Percentiles rank a stretch among this genome's conserved stretches.
These are phyloP conservation scores for Phytoseiulus persimilis DNA, from an alignment of 2,888 invertebrate species.

Conservation along the genomic window DNA sequence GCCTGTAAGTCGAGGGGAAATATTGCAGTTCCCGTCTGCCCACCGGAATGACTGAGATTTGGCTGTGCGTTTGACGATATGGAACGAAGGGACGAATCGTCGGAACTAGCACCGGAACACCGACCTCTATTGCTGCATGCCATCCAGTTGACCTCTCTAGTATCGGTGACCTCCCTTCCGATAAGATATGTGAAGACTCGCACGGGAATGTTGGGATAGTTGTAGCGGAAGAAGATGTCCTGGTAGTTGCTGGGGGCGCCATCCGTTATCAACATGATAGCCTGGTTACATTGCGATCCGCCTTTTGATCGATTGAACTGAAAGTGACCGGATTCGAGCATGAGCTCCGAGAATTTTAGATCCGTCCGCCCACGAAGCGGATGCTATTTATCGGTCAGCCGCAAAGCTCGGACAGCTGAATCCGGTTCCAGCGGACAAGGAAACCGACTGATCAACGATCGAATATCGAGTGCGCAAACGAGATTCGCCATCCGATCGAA, in stretches of 20 bases:
- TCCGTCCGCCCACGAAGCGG: not conserved
- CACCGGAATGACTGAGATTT: no score
- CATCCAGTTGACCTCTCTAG: constrained; percentile 91
- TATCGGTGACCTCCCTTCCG: constrained; percentile 87
- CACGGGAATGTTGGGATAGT: constrained; percentile 71
- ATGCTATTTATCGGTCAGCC: no score
- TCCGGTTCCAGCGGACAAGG: no score
- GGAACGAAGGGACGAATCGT: no score
- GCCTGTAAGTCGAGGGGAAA: constrained; percentile 56
- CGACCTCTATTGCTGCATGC: constrained; percentile 93
- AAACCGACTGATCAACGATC: not conserved
- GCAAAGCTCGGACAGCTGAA: not conserved
- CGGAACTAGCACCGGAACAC: constrained; percentile 13
- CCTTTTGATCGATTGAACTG: constrained; percentile 50
- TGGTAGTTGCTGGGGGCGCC: constrained; percentile 90
- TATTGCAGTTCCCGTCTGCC: no score
- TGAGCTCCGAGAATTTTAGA: not conserved
- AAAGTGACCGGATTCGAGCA: not conserved
- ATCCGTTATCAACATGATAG: constrained; percentile 97
- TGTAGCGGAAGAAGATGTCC: constrained; percentile 80
- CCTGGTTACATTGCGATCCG: constrained; percentile 91
- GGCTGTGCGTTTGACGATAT: no score
- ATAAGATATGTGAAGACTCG: constrained; percentile 96
- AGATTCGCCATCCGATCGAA: not conserved
- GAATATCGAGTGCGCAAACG: not conserved